These are phyloP conservation scores for Triplophysa yarkandensis DNA, from an alignment of 2,797 vertebrate genomes.

Conservation along the genomic window DNA sequence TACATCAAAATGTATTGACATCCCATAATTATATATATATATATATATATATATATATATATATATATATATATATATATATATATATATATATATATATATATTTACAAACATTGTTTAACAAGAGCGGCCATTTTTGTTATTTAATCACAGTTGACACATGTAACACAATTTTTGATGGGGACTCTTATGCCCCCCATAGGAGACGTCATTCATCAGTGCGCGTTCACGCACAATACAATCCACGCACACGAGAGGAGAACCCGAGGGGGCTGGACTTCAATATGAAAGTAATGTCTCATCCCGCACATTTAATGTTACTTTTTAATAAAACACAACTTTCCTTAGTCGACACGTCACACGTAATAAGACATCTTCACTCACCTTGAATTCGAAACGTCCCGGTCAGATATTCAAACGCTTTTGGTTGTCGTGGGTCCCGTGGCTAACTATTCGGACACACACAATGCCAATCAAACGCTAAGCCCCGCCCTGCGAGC, in stretches of 20 bases:
- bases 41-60: no score
- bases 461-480: slow-evolving; percentile 69
- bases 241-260: slow-evolving; percentile 19
- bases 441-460: slow-evolving; percentile 70
- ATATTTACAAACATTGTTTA: slow-evolving; percentile 22
- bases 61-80: no score
- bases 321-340: slow-evolving; percentile 14
- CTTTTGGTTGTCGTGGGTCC: slow-evolving; percentile 71
- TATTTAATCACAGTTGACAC: slow-evolving; percentile 65
- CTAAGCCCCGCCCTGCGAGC: slow-evolving; percentile 54
- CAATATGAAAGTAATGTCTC: slow-evolving; percentile 12
- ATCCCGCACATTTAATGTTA: neutral
- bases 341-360: neutral
- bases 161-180: no score
- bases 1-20: no score
- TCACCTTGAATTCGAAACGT: slow-evolving; percentile 64
- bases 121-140: slow-evolving; percentile 77
- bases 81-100: no score
- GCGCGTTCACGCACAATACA: slow-evolving; percentile 9
- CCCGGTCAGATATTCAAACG: slow-evolving; percentile 70
- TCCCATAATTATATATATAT: no score
- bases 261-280: slow-evolving; percentile 33
- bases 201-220: neutral
- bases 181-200: neutral
- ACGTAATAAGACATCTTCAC: slow-evolving; percentile 30